Evolutionary conservation across 1,140 invertebrate species (phyloP), one percentile per base, ranked within the genome.

Genomic region (Drosophila willistoni): DNA sequence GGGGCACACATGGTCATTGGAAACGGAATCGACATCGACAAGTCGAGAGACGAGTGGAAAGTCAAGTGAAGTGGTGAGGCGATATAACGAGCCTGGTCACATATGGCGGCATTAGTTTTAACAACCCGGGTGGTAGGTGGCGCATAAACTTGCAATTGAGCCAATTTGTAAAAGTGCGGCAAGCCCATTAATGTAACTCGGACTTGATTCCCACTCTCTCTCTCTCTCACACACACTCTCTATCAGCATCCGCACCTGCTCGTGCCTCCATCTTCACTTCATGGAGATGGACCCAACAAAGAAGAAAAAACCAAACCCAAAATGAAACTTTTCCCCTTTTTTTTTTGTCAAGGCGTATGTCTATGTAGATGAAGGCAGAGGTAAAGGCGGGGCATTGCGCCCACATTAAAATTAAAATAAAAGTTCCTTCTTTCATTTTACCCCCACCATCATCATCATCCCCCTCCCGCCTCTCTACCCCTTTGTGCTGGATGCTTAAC

Each of bases 151-250:
- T 89, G 84, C 84, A 90, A 89, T 89, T 90, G 84, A 89, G 84
- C 84, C 84, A 89, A 89, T 89, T 89, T 89, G 84, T 89, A 90
- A 89, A 79, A 86, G 83, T 86, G 83, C 83, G 83, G 83, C 83
- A 73, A 87, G 79, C 83, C 83, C 83, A 86, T 86, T 86, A 86
- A 86, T 76, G 86, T 64, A 72, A 64, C 42, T 64, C 22, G 41
- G 22, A 36, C 41, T 63, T 39, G 59, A 25, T 0, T 10, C 34
- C 10, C 34, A 3, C 34, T 36, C 34, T 36, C 34, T 39, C 36
- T 39, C 12, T 39, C 4, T 39, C 36, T 12, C 10, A 9, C 33
- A 1, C 19, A 22, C 19, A 22, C 19, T 34, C 33, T 34, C 7
- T 34, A 7, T 2, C 22, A 25, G 3, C 22, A 82, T 60, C 79